Conservation (phyloP, 1,140 invertebrate species). For the Pogonomyrmex californicus region DNA sequence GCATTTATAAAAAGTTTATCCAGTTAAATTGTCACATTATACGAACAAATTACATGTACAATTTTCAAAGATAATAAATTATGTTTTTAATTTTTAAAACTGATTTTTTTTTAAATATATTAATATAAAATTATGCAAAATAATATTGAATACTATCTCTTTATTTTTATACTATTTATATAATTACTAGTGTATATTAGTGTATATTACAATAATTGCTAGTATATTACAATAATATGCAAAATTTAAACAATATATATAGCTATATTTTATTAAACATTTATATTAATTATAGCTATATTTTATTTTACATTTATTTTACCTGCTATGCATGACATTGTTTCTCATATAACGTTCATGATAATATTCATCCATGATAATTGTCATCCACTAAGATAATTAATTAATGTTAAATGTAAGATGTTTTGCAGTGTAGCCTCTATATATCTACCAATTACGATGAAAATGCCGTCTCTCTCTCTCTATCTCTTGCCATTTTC, state of each 20-base stretch:
- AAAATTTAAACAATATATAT: neutral
- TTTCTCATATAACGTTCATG: neutral
- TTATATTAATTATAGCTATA: neutral
- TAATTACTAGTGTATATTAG: neutral
- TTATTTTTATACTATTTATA: neutral
- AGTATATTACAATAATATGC: neutral
- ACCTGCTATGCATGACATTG: neutral
- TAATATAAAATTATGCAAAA: neutral
- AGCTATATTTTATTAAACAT: neutral
- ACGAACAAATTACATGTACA: neutral
- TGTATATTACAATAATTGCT: neutral
- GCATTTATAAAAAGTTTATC: constrained; percentile 25
- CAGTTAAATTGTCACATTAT: constrained; percentile 23
- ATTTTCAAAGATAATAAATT: constrained; percentile 23
- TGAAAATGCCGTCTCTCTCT: neutral
- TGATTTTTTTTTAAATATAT: neutral
- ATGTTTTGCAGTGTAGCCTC: neutral
- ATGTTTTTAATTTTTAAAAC: neutral
- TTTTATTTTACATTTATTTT: neutral
- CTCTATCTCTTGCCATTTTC: neutral
- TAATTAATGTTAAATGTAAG: constrained; percentile 48
- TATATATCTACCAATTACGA: constrained; percentile 34
- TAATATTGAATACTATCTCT: neutral
- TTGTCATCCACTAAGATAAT: constrained; percentile 7
- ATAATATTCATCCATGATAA: constrained; percentile 12